Conservation (phyloP, 2,113 vertebrate genomes). For the Poeciliopsis retropinna region DNA sequence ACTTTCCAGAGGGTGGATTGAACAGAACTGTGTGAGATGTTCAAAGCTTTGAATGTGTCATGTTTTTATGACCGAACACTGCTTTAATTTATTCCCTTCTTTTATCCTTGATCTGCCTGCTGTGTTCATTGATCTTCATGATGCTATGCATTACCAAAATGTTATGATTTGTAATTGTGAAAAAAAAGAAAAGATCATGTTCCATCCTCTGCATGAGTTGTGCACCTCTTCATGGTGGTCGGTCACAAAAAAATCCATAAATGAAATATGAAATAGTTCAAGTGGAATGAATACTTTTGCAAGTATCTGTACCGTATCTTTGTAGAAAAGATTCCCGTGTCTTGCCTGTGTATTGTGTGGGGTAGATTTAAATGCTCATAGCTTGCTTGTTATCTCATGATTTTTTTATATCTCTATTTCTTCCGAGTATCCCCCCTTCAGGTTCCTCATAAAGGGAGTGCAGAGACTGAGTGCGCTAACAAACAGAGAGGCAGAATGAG, state of each 20-base stretch:
- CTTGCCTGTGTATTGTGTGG: slow-evolving; percentile 14
- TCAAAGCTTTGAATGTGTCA: no score
- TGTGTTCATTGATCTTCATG: no score
- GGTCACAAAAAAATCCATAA: neutral
- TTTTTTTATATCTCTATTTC: slow-evolving; percentile 55
- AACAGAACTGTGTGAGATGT: no score
- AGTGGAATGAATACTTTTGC: neutral
- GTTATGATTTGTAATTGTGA: neutral
- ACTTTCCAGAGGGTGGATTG: no score
- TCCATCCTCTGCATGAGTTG: neutral
- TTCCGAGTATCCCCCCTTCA: slow-evolving; percentile 41
- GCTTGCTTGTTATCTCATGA: slow-evolving; percentile 44
- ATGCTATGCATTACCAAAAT: neutral
- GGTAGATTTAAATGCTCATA: slow-evolving; percentile 25
- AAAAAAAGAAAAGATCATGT: neutral
- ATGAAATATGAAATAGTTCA: neutral
- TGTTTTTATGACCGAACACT: no score
- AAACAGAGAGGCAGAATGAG: slow-evolving; percentile 12
- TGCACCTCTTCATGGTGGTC: neutral
- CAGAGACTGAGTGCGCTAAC: slow-evolving; percentile 22
- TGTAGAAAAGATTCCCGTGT: neutral
- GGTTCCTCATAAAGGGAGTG: slow-evolving; percentile 48
- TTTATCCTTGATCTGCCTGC: no score
- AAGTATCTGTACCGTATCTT: neutral
- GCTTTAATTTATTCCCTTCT: no score